These are phyloP conservation scores for Cinclus cinclus DNA, from an alignment of 2,113 vertebrate genomes.

Conservation along the genomic window DNA sequence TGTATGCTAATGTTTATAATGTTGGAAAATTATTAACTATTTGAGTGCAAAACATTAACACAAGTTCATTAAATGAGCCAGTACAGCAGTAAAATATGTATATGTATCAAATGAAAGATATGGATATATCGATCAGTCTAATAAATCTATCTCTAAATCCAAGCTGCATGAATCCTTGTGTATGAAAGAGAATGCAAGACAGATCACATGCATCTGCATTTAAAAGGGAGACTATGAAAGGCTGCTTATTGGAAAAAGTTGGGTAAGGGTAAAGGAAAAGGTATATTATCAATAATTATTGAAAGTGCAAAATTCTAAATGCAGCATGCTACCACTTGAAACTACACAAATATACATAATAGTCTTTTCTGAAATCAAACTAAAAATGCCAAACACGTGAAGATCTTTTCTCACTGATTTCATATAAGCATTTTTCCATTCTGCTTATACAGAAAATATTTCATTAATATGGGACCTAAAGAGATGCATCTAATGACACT, in stretches of 20 bases:
- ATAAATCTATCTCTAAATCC: neutral
- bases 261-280: neutral
- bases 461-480: neutral
- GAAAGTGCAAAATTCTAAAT: neutral
- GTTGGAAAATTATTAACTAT: neutral
- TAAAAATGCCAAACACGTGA: neutral
- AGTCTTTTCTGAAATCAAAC: neutral
- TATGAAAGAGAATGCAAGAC: neutral
- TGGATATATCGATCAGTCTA: neutral
- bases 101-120: neutral
- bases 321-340: neutral
- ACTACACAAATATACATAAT: neutral
- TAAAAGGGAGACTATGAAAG: neutral
- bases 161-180: neutral
- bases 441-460: neutral
- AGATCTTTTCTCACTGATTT: neutral
- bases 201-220: neutral
- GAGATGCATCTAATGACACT: neutral
- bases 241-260: neutral
- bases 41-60: accelerated
- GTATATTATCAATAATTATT: neutral
- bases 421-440: neutral
- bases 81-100: neutral
- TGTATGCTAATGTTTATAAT: neutral
- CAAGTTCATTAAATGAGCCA: neutral